Conservation (phyloP, 1,140 invertebrate species). For the Potamilus streckersoni region DNA sequence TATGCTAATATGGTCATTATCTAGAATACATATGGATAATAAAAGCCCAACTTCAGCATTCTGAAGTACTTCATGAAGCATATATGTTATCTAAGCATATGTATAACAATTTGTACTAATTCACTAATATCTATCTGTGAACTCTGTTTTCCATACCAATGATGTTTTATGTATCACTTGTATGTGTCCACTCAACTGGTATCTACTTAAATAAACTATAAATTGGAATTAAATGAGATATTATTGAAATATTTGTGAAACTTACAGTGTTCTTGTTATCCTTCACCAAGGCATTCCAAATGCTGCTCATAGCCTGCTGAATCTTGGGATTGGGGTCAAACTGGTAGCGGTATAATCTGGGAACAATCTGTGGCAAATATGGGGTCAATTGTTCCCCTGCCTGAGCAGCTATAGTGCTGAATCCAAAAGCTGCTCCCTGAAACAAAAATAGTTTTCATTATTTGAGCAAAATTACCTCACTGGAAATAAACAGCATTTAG, state of each 20-base stretch:
- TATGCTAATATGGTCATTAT: too few relatives aligned
- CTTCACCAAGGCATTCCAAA: constrained; percentile 89
- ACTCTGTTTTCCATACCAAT: too few relatives aligned
- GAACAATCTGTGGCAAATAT: constrained; percentile 86
- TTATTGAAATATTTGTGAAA: constrained; percentile 20
- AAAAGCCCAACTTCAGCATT: too few relatives aligned
- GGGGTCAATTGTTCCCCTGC: constrained; percentile 85
- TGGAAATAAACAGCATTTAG: too few relatives aligned
- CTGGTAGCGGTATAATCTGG: constrained; percentile 84
- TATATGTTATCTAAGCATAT: too few relatives aligned
- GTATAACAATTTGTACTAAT: too few relatives aligned
- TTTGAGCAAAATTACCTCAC: too few relatives aligned
- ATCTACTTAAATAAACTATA: not conserved
- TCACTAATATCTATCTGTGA: too few relatives aligned
- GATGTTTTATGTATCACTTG: too few relatives aligned
- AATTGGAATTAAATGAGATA: not conserved
- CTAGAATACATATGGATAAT: too few relatives aligned
- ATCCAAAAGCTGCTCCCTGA: constrained; percentile 90
- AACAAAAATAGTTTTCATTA: constrained; percentile 12
- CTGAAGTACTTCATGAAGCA: too few relatives aligned
- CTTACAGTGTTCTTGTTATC: constrained; percentile 86
- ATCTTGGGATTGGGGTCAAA: constrained; percentile 93
- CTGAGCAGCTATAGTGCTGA: constrained; percentile 84
- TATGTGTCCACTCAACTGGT: too few relatives aligned
- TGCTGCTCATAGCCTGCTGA: constrained; percentile 89